Conservation (phyloP, 2,797 vertebrate genomes). For the Philypnodon macrostomus region DNA sequence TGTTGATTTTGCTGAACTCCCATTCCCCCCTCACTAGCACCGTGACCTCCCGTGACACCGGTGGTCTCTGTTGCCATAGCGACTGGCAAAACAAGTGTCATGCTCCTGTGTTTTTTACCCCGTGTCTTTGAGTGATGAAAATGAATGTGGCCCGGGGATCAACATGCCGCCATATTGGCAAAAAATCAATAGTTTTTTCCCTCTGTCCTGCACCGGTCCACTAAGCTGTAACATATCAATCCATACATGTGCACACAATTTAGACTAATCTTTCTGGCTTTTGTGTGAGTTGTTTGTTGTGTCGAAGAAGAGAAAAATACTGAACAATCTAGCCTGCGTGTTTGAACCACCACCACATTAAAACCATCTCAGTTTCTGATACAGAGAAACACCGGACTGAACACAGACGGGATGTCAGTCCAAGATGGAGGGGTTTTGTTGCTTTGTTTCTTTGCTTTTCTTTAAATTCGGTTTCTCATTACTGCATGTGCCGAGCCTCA, state of each 20-base stretch:
- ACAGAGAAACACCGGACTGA: conserved; percentile 60
- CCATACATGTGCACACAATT: conserved; percentile 48
- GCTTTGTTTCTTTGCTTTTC: conserved; percentile 67
- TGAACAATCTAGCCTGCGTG: conserved; percentile 63
- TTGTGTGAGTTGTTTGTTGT: conserved; percentile 13
- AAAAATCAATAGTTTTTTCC: conserved; percentile 67
- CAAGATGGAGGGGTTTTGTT: conserved; percentile 65
- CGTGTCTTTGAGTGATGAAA: conserved; percentile 57
- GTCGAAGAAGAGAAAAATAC: conserved; percentile 44
- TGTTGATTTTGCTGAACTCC: conserved; percentile 55
- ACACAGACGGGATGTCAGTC: conserved; percentile 67
- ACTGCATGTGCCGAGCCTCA: conserved; percentile 61
- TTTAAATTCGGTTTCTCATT: conserved; percentile 74
- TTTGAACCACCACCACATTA: conserved; percentile 73
- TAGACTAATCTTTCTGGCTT: conserved; percentile 54
- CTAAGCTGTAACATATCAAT: conserved; percentile 75
- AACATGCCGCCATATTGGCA: conserved; percentile 69
- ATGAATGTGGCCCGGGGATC: conserved; percentile 68
- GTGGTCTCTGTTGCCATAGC: conserved; percentile 66
- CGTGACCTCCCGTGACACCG: conserved; percentile 62
- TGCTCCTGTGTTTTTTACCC: conserved; percentile 31
- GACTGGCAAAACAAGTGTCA: conserved; percentile 67
- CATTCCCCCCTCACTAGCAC: conserved; percentile 50
- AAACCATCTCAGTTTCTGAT: conserved; percentile 76
- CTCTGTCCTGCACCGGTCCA: conserved; percentile 61